Base-by-base conservation (phyloP, 2,888 invertebrate species). In the Volucella zonaria region DNA sequence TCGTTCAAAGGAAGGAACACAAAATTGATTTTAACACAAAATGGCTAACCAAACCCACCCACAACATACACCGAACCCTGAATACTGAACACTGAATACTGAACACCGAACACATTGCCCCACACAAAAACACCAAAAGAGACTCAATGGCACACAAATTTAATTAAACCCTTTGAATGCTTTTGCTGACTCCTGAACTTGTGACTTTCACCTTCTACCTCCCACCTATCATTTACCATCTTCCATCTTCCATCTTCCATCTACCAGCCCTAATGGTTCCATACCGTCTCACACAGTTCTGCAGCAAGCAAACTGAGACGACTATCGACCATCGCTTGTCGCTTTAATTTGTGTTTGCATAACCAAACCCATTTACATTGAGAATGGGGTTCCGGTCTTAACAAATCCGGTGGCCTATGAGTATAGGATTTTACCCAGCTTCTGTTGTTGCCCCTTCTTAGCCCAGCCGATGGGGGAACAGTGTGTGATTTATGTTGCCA, bases 341-440 rank as follows among this genome's bases (percentile, higher is more conserved):
- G 85, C 73, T 68, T 85, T 85, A 85, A 85, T 85, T 85, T 81
- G 80, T 73, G 81, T 81, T 85, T 85, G 85, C 85, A 85, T 81
- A 85, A 81, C 85, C 76, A 73, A 85, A 71, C 66, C 76, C 76
- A 74, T 74, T 74, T 74, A 64, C 74, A 66, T 64, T 67, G 66
- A 75, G 59, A 6, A 15, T 10, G 40, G 15, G 45, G 52, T 54
- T 43, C 54, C 67, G 8, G 45, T 43, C 52, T n/a, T n/a, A 38
- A 66, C 66, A 40, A 54, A 31, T 6, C 31, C 31, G 4, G 31
- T 6, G 31, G 31, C 31, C 31, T 31, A 31, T 31, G 31, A 31
- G 31, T 31, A 31, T 31, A 31, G 31, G 31, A 31, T 31, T 40
- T 15, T n/a, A 12, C 31, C 31, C n/a, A 2, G 23, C 15, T 8